Evolutionary conservation across 53 echinoderm and acorn worm species (phyloP), one percentile per base, ranked within the genome.

Genomic region (Apostichopus leukothele): DNA sequence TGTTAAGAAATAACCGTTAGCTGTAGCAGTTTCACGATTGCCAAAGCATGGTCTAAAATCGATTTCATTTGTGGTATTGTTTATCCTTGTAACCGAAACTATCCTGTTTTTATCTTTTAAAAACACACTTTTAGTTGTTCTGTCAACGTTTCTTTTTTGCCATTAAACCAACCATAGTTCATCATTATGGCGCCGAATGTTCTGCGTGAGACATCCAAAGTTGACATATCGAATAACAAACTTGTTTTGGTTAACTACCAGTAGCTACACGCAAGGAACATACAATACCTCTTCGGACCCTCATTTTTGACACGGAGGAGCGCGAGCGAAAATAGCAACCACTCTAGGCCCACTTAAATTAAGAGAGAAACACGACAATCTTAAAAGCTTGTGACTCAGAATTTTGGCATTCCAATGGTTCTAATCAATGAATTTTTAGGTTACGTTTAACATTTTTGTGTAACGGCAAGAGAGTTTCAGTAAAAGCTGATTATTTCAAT

Each of bases 201-300:
- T n/a, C 71, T 13, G 18, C n/a, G 18, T 19, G 71, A 16, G 71
- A 71, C 18, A 6, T 71, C 71, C 18, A 71, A n/a, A 16, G 13
- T 4, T 71, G 71, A 71, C 71, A 18, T 71, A 71, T 71, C 71
- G 71, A 71, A 71, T 71, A 71, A 71, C 71, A 71, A 71, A 71
- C 71, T 71, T 71, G 71, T 71, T 71, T 71, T 71, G 71, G 71
- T 71, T 71, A 71, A 19, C 71, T 71, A 71, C 71, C 71, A 19
- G 71, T 18, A 71, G 20, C 71, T 1, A 6, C 13, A n/a, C 18
- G 14, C 13, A n/a, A 71, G 71, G 20, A 19, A 19, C 71, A 71
- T n/a, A n/a, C 18, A 18, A 63, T n/a, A 18, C 71, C 71, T 19
- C 71, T 19, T 18, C 13, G 6, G 71, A 71, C 71, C 71, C 71